phyloP scores from a whole-genome alignment of 2,888 invertebrate species.

The Tortrix viridana region DNA sequence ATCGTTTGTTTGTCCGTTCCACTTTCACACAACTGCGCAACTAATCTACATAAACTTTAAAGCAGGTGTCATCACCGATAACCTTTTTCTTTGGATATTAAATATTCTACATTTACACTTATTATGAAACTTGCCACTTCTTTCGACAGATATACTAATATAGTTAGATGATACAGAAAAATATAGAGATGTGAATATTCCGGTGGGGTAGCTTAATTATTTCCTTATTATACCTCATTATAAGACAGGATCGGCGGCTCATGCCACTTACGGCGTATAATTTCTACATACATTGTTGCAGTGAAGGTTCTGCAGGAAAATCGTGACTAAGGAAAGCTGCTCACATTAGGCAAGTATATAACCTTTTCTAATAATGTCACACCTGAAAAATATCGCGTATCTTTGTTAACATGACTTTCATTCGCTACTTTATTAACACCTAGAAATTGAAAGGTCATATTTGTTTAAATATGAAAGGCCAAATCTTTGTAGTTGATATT shows the following conservation, averaged over 20 bases:
- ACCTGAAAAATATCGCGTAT: too few species aligned
- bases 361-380: too few species aligned
- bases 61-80: slow-evolving; percentile 3
- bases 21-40: slow-evolving; percentile 12
- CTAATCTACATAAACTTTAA: slow-evolving; percentile 7
- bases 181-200: slow-evolving; percentile 2
- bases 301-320: slow-evolving; percentile 4
- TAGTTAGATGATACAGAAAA: not conserved
- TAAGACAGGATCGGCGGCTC: slow-evolving; percentile 2
- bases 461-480: too few species aligned
- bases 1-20: slow-evolving; percentile 14
- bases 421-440: too few species aligned
- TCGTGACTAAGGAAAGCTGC: slow-evolving; percentile 11
- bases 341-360: not conserved
- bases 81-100: not conserved
- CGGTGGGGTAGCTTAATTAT: not conserved
- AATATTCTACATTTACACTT: too few species aligned
- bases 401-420: too few species aligned
- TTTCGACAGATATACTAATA: too few species aligned
- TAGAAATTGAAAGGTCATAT: too few species aligned
- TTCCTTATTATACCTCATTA: slow-evolving; percentile 6
- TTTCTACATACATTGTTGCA: slow-evolving; percentile 21
- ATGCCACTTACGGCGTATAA: not conserved
- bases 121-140: too few species aligned
- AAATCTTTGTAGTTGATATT: too few species aligned